Evolutionary conservation across 2,113 vertebrate genomes (phyloP).

Genomic region (Scomber japonicus): DNA sequence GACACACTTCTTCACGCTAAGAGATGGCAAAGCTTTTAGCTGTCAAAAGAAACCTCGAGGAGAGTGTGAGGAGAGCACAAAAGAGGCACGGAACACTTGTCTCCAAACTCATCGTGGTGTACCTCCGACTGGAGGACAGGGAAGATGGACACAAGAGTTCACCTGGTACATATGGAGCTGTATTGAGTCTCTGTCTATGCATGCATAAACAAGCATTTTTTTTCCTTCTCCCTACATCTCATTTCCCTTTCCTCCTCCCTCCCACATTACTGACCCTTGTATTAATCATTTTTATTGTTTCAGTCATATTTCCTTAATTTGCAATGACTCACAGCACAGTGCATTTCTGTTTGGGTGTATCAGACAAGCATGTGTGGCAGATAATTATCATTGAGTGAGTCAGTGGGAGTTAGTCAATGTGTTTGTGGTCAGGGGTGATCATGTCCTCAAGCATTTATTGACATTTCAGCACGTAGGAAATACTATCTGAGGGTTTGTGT

Average conservation of each 20-base stretch:
- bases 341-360: background rate
- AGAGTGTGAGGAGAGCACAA: slow-evolving; percentile 42
- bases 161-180: slow-evolving; percentile 2
- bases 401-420: slow-evolving; percentile 27
- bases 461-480: slow-evolving; percentile 28
- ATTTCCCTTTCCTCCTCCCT: background rate
- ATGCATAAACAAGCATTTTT: background rate
- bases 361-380: slow-evolving; percentile 19
- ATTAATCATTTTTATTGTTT: background rate
- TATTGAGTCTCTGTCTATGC: background rate
- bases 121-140: background rate
- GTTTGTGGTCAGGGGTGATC: slow-evolving; percentile 48
- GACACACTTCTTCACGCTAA: slow-evolving; percentile 34
- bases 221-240: background rate
- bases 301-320: background rate
- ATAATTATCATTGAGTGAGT: slow-evolving; percentile 40
- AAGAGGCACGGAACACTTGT: slow-evolving; percentile 16
- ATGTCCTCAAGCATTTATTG: slow-evolving; percentile 39
- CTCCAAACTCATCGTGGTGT: slow-evolving; percentile 5
- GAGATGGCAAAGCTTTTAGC: slow-evolving; percentile 48
- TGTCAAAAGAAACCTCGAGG: slow-evolving; percentile 53
- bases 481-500: slow-evolving; percentile 16
- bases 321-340: background rate
- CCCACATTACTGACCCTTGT: slow-evolving; percentile 25
- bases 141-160: slow-evolving; percentile 32